These are phyloP conservation scores for Erebia aethiops DNA, from an alignment of 2,888 invertebrate species.

Conservation along the genomic window DNA sequence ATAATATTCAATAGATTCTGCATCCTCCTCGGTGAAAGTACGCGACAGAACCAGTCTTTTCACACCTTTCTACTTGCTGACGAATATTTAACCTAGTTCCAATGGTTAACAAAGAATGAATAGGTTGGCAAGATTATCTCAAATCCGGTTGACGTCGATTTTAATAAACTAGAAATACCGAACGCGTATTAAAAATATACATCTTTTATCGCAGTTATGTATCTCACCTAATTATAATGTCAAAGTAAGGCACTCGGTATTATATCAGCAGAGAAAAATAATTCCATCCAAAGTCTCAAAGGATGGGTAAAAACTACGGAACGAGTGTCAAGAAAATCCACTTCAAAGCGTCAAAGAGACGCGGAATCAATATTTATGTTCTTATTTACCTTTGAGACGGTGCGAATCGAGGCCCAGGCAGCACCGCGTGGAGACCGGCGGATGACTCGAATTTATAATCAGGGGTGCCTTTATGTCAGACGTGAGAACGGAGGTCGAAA, in stretches of 20 bases:
- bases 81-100: slow-evolving; percentile 21
- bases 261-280: slow-evolving; percentile 44
- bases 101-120: slow-evolving; percentile 8
- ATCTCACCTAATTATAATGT: slow-evolving; percentile 48
- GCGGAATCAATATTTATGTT: slow-evolving; percentile 78
- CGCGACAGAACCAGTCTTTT: slow-evolving; percentile 4
- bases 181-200: not conserved
- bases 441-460: slow-evolving; percentile 76
- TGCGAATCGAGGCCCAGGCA: slow-evolving; percentile 53
- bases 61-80: slow-evolving; percentile 16
- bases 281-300: slow-evolving; percentile 63
- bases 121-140: slow-evolving; percentile 3
- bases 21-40: slow-evolving; percentile 21
- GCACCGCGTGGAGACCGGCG: slow-evolving; percentile 61
- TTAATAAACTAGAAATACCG: not conserved
- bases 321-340: slow-evolving; percentile 63
- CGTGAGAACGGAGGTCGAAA: slow-evolving; percentile 74
- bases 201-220: not conserved
- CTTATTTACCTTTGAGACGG: slow-evolving; percentile 77
- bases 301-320: slow-evolving; percentile 61
- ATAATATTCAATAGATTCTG: slow-evolving; percentile 13
- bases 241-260: slow-evolving; percentile 42
- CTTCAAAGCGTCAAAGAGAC: slow-evolving; percentile 73
- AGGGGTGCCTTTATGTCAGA: slow-evolving; percentile 68
- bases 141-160: not conserved